A percentile compares a stretch with the other conserved stretches of the same genome.
phyloP scores from a whole-genome alignment of 2,113 vertebrate species.

The Onychostoma macrolepis region DNA sequence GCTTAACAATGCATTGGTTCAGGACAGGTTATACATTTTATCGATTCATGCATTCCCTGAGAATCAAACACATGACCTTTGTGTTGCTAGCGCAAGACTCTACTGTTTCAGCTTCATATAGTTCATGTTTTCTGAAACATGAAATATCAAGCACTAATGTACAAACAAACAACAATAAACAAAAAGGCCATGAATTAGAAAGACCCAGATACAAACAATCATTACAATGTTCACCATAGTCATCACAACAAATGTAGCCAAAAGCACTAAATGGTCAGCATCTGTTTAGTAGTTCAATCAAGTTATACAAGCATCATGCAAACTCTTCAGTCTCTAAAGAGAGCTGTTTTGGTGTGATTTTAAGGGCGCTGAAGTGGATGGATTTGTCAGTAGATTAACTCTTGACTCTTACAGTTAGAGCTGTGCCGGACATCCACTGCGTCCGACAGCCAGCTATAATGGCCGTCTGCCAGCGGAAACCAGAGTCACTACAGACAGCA shows the following conservation, averaged over 20 bases:
- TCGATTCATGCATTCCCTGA: background rate
- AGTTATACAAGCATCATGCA: background rate
- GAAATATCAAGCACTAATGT: background rate
- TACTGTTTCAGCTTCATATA: background rate
- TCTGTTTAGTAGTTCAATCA: background rate
- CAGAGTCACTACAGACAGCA: slow-evolving; percentile 29
- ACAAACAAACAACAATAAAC: background rate
- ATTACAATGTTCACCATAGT: background rate
- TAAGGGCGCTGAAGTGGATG: background rate
- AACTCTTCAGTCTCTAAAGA: background rate
- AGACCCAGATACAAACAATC: background rate
- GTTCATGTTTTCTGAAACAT: background rate
- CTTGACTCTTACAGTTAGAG: slow-evolving; percentile 30
- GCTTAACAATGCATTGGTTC: background rate
- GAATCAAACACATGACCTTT: background rate
- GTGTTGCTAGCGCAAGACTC: background rate
- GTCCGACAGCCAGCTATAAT: slow-evolving; percentile 1
- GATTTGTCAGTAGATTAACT: slow-evolving; percentile 42
- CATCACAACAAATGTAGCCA: background rate
- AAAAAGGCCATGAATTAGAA: background rate
- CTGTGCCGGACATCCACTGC: slow-evolving; percentile 27
- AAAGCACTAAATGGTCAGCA: too few relatives aligned
- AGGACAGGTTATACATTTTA: background rate
- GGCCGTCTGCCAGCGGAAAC: slow-evolving; percentile 36
- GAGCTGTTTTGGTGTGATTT: background rate